Evolutionary conservation across 2,113 vertebrate species (phyloP).

Genomic region (Pygoscelis adeliae): DNA sequence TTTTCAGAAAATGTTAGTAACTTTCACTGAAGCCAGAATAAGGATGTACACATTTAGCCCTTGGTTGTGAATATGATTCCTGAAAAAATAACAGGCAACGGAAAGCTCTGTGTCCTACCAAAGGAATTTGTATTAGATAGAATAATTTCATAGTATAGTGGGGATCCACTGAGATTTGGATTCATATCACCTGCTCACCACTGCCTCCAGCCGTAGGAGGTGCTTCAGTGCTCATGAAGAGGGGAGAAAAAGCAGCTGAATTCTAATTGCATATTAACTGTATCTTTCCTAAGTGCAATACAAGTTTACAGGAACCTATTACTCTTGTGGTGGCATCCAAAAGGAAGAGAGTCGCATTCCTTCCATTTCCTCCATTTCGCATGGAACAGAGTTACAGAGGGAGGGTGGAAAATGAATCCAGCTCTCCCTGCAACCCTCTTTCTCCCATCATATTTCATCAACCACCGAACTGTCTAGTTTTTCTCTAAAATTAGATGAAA

Average conservation of each 20-base stretch:
- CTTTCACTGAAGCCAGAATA: background rate
- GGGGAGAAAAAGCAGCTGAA: background rate
- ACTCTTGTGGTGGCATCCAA: background rate
- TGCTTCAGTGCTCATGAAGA: background rate
- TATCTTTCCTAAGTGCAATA: background rate
- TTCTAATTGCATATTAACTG: background rate
- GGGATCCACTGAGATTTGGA: background rate
- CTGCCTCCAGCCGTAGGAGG: background rate
- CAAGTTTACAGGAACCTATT: background rate
- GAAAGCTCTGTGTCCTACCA: background rate
- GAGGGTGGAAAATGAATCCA: background rate
- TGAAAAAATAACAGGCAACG: background rate
- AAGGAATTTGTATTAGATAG: background rate
- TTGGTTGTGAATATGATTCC: background rate
- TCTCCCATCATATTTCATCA: background rate
- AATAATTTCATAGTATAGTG: background rate
- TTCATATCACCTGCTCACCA: background rate
- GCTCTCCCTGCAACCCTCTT: background rate
- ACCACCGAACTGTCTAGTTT: background rate
- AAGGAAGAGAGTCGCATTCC: background rate
- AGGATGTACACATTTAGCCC: background rate
- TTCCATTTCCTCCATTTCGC: background rate
- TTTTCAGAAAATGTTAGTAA: background rate
- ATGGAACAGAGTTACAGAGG: background rate
- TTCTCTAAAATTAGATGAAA: background rate